Conservation (phyloP, 2,888 invertebrate species). For the Xestoiulus laeticollis region DNA sequence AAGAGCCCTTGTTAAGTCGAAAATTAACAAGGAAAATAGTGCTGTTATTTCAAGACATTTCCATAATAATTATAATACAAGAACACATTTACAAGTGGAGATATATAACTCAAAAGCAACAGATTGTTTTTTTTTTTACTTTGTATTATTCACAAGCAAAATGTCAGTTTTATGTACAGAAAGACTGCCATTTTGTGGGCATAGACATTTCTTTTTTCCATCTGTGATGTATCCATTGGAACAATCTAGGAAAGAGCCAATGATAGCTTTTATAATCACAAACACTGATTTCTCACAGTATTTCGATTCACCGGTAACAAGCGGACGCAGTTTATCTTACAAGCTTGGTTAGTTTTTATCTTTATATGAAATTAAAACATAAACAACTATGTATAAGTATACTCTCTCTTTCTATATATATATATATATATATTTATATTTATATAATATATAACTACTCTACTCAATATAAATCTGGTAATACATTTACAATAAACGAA, state of each 20-base stretch:
- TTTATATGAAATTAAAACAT: constrained; percentile 36
- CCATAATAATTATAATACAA: constrained; percentile 43
- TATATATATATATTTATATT: constrained; percentile 47
- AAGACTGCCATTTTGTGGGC: constrained; percentile 46
- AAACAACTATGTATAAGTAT: constrained; percentile 45
- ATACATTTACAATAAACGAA: constrained; percentile 38
- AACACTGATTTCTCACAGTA: constrained; percentile 24
- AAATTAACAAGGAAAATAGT: constrained; percentile 54
- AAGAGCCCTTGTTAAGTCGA: constrained; percentile 30
- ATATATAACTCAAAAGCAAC: constrained; percentile 17
- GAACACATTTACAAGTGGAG: constrained; percentile 36
- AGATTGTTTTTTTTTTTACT: not conserved
- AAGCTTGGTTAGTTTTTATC: constrained; percentile 44
- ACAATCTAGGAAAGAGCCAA: not conserved
- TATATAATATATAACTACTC: constrained; percentile 45
- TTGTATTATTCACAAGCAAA: constrained; percentile 47
- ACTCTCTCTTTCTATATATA: constrained; percentile 48
- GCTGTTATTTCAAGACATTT: constrained; percentile 53
- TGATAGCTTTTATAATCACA: constrained; percentile 40
- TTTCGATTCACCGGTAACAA: constrained; percentile 3
- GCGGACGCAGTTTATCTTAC: constrained; percentile 43
- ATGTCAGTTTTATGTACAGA: constrained; percentile 38
- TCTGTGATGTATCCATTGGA: constrained; percentile 17
- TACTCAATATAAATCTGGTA: constrained; percentile 45
- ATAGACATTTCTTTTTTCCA: constrained; percentile 13